Evolutionary conservation across 2,888 invertebrate genomes (phyloP), one percentile per base, ranked within the genome.

Genomic region (Melinaea marsaeus): DNA sequence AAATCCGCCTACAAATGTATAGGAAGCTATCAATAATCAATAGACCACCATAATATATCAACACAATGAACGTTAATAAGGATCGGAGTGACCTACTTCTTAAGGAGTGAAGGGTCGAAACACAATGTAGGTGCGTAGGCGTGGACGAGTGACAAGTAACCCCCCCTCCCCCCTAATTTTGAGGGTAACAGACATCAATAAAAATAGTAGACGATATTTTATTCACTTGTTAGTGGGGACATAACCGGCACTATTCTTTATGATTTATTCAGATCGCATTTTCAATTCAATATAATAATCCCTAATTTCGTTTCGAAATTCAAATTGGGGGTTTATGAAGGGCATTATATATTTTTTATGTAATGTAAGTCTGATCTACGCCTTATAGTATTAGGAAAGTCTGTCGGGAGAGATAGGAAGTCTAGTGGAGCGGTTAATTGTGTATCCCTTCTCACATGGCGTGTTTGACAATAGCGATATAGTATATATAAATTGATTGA

Each of bases 391-490:
- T 83, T 85, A 87, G 83, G 85, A 81, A 82, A 79, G 83, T 75
- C 86, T 88, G 88, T 74, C 75, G 67, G 69, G 72, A 70, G 71
- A 83, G 88, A 88, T 88, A 88, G 69, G 67, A 75, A 62, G 71
- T 71, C 80, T 79, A 81, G 79, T 76, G 79, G 74, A 74, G 74
- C 82, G 81, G 73, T 77, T 86, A 87, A 88, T 87, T 85, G 86
- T 82, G 75, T 78, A 77, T 83, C 64, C 65, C 66, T 63, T 60
- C 63, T 63, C 64, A 62, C 65, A 68, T 60, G 63, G 65, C 47
- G 64, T 57, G 58, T 62, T 65, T 69, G 69, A 67, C 67, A 60
- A 60, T 58, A 57, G 62, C 32, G 51, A 9, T 32, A 51, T 51
- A 51, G 9, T 51, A 32, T 51, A 32, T 51, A 32, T 51, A 42